Evolutionary conservation across 2,888 invertebrate genomes (phyloP).

Genomic region (Spisula solida): DNA sequence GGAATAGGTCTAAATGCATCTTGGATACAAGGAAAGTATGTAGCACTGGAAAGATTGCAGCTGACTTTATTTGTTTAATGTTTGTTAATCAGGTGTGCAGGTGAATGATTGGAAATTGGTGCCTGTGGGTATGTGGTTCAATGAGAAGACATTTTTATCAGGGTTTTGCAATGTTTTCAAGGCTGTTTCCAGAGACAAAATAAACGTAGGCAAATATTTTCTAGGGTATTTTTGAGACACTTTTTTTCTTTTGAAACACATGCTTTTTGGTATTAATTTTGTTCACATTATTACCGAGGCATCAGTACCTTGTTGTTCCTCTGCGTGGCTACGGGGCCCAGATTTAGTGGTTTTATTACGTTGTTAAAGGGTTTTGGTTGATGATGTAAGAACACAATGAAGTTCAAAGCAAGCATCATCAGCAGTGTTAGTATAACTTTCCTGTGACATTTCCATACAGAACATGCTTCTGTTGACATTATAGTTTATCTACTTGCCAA

Average conservation of each 20-base stretch:
- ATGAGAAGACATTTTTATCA: not conserved
- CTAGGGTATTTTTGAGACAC: too few relatives aligned
- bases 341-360: too few relatives aligned
- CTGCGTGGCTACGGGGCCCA: too few relatives aligned
- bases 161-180: not conserved
- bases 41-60: not conserved
- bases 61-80: conserved; percentile 21
- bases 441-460: not conserved
- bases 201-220: too few relatives aligned
- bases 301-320: too few relatives aligned
- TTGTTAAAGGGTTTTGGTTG: not conserved
- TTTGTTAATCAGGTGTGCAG: conserved; percentile 13
- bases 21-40: not conserved
- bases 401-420: not conserved
- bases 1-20: not conserved
- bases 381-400: not conserved
- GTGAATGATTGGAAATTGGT: conserved; percentile 7
- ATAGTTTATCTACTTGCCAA: not conserved
- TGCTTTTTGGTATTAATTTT: too few relatives aligned
- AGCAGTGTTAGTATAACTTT: not conserved
- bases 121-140: not conserved
- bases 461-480: not conserved
- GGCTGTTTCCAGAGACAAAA: too few relatives aligned
- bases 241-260: too few relatives aligned
- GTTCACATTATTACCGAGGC: too few relatives aligned